These are phyloP conservation scores for Pammene fasciana DNA, from an alignment of 2,888 invertebrate species.

Conservation along the genomic window DNA sequence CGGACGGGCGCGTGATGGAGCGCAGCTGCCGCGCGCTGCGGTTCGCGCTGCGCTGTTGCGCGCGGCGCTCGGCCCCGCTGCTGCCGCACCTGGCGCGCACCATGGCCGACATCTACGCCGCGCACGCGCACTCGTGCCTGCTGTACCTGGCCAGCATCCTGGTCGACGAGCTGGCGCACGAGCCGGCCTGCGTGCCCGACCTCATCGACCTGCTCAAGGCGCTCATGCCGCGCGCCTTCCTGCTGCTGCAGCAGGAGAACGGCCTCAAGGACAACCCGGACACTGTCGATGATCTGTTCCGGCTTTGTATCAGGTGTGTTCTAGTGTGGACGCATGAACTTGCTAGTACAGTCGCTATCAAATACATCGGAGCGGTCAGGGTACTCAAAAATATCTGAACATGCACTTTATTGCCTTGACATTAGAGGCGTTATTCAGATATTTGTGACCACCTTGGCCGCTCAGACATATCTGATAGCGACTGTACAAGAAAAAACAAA, in stretches of 20 bases:
- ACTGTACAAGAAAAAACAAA: no score
- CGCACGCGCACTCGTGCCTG: constrained; percentile 94
- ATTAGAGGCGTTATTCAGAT: no score
- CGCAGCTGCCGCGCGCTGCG: constrained; percentile 94
- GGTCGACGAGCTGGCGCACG: constrained; percentile 69
- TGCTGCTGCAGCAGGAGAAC: constrained; percentile 89
- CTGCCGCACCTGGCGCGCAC: constrained; percentile 86
- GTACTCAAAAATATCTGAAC: no score
- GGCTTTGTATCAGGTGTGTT: constrained; percentile 86
- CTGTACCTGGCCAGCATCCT: constrained; percentile 95
- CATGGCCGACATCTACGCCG: constrained; percentile 83
- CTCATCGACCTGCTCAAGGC: constrained; percentile 94
- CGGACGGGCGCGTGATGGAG: constrained; percentile 95
- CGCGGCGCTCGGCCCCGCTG: constrained; percentile 88
- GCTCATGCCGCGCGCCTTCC: constrained; percentile 91
- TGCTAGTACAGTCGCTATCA: neutral
- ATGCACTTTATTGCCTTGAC: no score
- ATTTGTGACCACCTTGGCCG: no score
- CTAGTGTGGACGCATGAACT: neutral
- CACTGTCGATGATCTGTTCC: constrained; percentile 98
- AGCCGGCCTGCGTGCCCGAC: constrained; percentile 88
- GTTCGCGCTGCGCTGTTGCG: constrained; percentile 94
- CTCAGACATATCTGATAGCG: no score
- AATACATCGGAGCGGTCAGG: no score
- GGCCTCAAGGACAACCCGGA: constrained; percentile 97